Evolutionary conservation across 1,140 invertebrate species (phyloP), one percentile per base, ranked within the genome.

Genomic region (Drosophila pseudoobscura): DNA sequence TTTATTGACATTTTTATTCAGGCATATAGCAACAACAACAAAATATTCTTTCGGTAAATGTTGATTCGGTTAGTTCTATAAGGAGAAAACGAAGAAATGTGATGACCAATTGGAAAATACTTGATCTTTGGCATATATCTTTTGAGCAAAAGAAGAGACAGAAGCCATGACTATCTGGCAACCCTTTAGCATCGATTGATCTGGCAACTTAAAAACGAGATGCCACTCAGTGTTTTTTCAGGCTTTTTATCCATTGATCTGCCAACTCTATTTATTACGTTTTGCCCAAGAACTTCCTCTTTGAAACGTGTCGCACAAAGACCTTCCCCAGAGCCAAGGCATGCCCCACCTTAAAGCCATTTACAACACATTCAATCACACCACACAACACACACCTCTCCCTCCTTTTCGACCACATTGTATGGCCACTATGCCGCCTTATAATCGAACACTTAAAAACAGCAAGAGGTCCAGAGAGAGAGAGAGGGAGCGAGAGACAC

Each of bases 381-480:
- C 47, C 39, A 8, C 29, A 8, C 7, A 31, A 0, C 8, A 31
- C 31, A 31, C 7, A 8, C 2, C 47, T 26, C 20, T 46, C 26
- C 17, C 17, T 20, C 26, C 3, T 7, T 11, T 43, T 17, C 11
- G 22, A 39, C 45, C 35, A 74, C 71, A 64, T 64, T 74, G 53
- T 74, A 53, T 11, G 35, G 35, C 11, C 20, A 52, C 31, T 24
- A 73, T 72, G 41, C 26, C 69, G 58, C 24, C 49, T 55, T 73
- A 17, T 41, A 63, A 39, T 43, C 58, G 35, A 73, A 53, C 59
- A 74, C 69, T 74, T 74, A 74, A 74, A 55, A 26, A 68, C 80
- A 80, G 83, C 63, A 74, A 77, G 77, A 65, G 47, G 55, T 52
- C 31, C 22, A 58, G 29, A 11, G 55, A 47, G 44, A 57, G 6